Conservation (phyloP, 2,113 vertebrate genomes). For the Lipotes vexillifer region DNA sequence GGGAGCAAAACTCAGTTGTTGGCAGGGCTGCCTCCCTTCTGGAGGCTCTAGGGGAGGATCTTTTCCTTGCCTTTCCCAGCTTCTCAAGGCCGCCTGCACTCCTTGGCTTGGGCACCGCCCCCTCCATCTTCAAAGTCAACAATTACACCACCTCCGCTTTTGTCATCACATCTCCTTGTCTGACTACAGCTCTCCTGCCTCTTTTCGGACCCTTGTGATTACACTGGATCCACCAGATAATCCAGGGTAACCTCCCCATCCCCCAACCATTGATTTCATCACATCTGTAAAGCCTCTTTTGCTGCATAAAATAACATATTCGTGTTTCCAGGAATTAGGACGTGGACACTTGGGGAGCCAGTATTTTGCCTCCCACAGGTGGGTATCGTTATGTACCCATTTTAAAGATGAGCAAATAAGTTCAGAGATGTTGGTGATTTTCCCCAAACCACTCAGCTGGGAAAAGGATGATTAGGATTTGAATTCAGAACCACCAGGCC, state of each 20-base stretch:
- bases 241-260: neutral
- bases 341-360: neutral
- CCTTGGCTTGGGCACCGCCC: neutral
- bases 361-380: neutral
- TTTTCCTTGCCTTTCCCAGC: neutral
- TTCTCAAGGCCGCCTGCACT: neutral
- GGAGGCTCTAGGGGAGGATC: neutral
- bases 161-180: fast-evolving
- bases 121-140: neutral
- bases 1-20: fast-evolving
- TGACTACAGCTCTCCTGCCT: neutral
- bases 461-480: neutral
- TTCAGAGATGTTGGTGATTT: neutral
- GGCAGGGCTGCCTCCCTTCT: neutral
- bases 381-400: neutral
- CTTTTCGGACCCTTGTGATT: neutral
- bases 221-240: neutral
- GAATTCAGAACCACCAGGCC: neutral
- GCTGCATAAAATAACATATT: neutral
- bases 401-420: neutral
- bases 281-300: neutral
- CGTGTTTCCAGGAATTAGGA: neutral
- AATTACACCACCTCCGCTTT: neutral
- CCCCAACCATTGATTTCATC: neutral
- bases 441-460: neutral